Evolutionary conservation across 2,113 vertebrate genomes (phyloP).

Genomic region (Lophius piscatorius): DNA sequence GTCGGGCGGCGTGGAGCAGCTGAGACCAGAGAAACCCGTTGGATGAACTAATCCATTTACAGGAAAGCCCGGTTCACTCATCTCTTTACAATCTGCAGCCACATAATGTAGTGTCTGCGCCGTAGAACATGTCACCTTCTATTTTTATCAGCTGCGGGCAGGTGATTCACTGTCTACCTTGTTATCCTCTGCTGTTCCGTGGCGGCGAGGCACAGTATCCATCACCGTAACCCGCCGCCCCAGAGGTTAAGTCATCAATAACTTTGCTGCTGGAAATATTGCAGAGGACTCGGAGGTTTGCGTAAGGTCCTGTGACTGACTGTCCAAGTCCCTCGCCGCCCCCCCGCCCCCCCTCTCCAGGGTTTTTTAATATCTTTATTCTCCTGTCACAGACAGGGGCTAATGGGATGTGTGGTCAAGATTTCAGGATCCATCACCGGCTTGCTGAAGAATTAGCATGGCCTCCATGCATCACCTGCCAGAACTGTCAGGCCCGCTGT

Average conservation of each 20-base stretch:
- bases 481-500: slow-evolving; percentile 90
- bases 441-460: slow-evolving; percentile 93
- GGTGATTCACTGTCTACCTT: slow-evolving; percentile 83
- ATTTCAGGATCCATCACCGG: slow-evolving; percentile 98
- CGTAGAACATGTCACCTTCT: slow-evolving; percentile 70
- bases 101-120: slow-evolving; percentile 63
- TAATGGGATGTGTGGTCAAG: slow-evolving; percentile 99
- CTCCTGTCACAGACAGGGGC: slow-evolving; percentile 94
- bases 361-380: slow-evolving; percentile 88
- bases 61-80: slow-evolving; percentile 57
- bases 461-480: slow-evolving; percentile 95
- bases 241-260: slow-evolving; percentile 86
- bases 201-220: slow-evolving; percentile 75
- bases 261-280: slow-evolving; percentile 77
- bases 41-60: slow-evolving; percentile 70
- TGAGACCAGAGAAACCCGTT: slow-evolving; percentile 61
- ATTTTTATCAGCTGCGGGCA: slow-evolving; percentile 77
- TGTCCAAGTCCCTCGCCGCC: slow-evolving; percentile 77
- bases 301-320: slow-evolving; percentile 77
- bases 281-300: slow-evolving; percentile 80
- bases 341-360: slow-evolving; percentile 74
- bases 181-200: slow-evolving; percentile 80
- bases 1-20: slow-evolving; percentile 59
- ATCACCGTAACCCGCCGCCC: slow-evolving; percentile 82
- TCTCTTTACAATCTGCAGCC: slow-evolving; percentile 60